Evolutionary conservation across 2,113 vertebrate species (phyloP).

Genomic region (Litocranius walleri): DNA sequence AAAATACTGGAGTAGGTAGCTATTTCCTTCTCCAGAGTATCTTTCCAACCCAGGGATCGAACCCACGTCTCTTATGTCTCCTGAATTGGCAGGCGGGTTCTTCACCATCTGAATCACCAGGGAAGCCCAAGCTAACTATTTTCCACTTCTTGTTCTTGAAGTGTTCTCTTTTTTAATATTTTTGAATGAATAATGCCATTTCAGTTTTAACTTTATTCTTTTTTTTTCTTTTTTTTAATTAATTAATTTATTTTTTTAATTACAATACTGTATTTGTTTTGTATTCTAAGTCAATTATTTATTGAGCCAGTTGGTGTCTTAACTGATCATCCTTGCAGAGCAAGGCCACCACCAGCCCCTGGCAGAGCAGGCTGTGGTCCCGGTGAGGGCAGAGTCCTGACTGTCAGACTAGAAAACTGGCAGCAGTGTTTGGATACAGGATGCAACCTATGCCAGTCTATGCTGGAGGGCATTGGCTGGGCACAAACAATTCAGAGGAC

Average conservation of each 20-base stretch:
- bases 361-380: neutral
- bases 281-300: neutral
- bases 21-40: neutral
- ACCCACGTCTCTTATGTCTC: neutral
- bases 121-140: neutral
- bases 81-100: neutral
- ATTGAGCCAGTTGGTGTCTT: neutral
- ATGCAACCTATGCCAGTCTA: neutral
- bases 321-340: neutral
- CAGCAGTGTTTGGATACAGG: neutral
- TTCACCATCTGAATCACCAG: neutral
- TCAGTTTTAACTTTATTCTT: neutral
- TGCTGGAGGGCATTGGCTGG: neutral
- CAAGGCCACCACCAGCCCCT: neutral
- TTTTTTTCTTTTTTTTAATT: no score
- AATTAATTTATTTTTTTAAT: no score
- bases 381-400: neutral
- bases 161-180: neutral
- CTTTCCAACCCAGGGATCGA: neutral
- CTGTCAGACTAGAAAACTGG: neutral
- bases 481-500: neutral
- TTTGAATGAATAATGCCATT: neutral
- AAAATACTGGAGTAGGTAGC: neutral
- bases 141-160: neutral
- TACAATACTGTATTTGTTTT: no score